Evolutionary conservation across 2,797 vertebrate genomes (phyloP).

Genomic region (Erethizon dorsatum): DNA sequence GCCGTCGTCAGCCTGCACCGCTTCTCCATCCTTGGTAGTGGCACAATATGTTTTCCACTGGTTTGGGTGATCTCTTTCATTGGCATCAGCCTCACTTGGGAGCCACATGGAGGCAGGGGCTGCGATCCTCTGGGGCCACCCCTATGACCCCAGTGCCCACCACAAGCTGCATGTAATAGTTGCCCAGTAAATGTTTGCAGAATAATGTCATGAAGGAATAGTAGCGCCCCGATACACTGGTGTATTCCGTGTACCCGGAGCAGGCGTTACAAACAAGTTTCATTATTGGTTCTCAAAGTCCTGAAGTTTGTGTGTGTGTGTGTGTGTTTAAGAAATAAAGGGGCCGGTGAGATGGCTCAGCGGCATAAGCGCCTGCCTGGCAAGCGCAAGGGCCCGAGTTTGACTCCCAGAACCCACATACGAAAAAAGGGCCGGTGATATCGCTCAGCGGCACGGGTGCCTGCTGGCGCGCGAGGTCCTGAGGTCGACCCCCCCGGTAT

Average conservation of each 20-base stretch:
- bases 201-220: neutral
- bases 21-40: neutral
- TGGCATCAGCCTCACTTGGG: neutral
- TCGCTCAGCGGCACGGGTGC: too few species aligned
- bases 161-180: neutral
- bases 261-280: neutral
- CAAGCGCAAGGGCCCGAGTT: too few species aligned
- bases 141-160: neutral
- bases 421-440: too few species aligned
- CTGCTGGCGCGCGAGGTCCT: too few species aligned
- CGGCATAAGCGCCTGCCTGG: too few species aligned
- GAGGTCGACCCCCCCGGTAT: too few species aligned
- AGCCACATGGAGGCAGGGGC: neutral
- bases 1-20: neutral
- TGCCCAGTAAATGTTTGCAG: neutral
- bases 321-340: too few species aligned
- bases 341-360: too few species aligned
- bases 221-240: fast-evolving
- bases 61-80: neutral
- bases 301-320: neutral
- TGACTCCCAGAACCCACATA: too few species aligned
- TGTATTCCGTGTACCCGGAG: neutral
- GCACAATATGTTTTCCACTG: neutral
- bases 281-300: neutral
- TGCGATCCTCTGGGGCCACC: neutral